Base-by-base conservation (phyloP, 2,797 vertebrate species). In the Coccyzus lansbergi region DNA sequence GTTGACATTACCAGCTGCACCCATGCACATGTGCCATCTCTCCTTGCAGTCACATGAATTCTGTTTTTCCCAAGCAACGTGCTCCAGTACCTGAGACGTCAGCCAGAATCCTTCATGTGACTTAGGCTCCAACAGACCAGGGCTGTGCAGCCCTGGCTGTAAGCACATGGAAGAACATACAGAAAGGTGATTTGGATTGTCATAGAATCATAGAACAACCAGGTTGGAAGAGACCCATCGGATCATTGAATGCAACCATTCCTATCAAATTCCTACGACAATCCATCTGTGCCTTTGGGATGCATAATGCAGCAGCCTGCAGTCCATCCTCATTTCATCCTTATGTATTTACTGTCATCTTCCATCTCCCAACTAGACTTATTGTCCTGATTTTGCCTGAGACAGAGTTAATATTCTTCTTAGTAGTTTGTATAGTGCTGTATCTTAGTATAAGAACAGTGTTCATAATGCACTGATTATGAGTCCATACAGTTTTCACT, bases 21-120 rank as follows among this genome's bases (percentile, higher is more conserved):
- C 3, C 1, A 1, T 21, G 7, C 10, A 5, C 28, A 6, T 10
- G 18, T 64, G 29, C 11, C 25, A 7, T 14, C 28, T 48, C 51
- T 24, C 20, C 38, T 80, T 63, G 38, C 28, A 92, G 22, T 12
- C 13, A 18, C 3, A 0, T 20, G 13, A 52, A 16, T 64, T 15
- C 25, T n/a, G 25, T 22, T 71, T 36, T 79, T 25, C 38, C 19
- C 9, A 2, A 63, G 40, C 9, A n/a, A n/a, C 16, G 3, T 20
- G 42, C 6, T 16, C 12, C 19, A 40, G 9, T 34, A 38, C 13
- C 42, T 14, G n/a, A 80, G 24, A 67, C 15, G 58, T 22, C 48
- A 53, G 8, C 9, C 24, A 46, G 29, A 9, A 22, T 26, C 29
- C 29, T 60, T 55, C 25, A 33, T 1, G 1, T 26, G 29, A 33